Base-by-base conservation (phyloP, 2,797 vertebrate genomes). In the Coracias cyanogaster region DNA sequence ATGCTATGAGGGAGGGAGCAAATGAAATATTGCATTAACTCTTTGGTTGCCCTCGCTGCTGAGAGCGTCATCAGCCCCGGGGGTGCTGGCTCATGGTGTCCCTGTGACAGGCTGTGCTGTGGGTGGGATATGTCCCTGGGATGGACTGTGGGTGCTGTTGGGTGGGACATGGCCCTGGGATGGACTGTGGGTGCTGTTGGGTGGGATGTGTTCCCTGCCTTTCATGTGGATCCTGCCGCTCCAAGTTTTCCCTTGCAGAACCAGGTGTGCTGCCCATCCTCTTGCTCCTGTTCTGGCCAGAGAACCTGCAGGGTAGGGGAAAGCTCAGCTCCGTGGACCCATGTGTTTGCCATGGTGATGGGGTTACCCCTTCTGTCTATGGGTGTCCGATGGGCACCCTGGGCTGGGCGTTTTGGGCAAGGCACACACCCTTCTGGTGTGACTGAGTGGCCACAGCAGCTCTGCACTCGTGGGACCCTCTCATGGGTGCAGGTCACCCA, bases 21-120 rank as follows among this genome's bases (percentile, higher is more conserved):
- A 45, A 55, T 94, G 81, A 91, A 95, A 91, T 86, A 78, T 48
- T 29, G 78, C 48, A 0, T 94, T 97, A 96, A 96, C 95, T 51
- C 91, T 78, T 94, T 5, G 21, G 46, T 3, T n/a, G 72, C 61
- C 48, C 24, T 55, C 0, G 2, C 65, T 16, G 60, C 20, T 15
- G 72, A 7, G 26, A 39, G 7, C 26, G 13, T 21, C 26, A 5
- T 7, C 64, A 4, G 35, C 26, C 33, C 31, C 5, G 0, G 8
- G 6, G 58, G 22, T 2, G 7, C 0, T 9, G 1, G 28, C 22
- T 12, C 4, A 1, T 0, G 0, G 3, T 9, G 37, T 6, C 7
- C 52, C 51, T 35, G 46, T 0, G 8, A 3, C 1, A 35, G 54
- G 31, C 62, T 54, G 57, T 4, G 43, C 43, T 0, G 2, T 58